Conservation (phyloP, 2,797 vertebrate genomes). For the Erithacus rubecula region DNA sequence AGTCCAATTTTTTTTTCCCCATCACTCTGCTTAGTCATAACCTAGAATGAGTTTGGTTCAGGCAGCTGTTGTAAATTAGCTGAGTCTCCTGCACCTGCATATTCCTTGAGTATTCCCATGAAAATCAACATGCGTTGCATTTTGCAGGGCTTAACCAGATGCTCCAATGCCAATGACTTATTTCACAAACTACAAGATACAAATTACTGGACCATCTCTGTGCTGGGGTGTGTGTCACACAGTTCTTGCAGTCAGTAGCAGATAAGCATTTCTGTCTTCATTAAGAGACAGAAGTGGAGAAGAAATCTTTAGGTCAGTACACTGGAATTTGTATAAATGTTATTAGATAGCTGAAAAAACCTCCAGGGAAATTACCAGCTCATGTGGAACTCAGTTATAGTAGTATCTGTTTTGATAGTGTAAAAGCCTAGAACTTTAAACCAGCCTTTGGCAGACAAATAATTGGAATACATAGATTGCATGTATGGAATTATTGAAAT, state of each 20-base stretch:
- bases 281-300: neutral
- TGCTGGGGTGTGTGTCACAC: neutral
- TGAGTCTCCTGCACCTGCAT: neutral
- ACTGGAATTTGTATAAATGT: neutral
- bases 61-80: neutral
- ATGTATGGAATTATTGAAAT: neutral
- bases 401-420: neutral
- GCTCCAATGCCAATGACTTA: neutral
- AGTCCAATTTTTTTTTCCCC: neutral
- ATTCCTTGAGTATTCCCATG: neutral
- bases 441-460: neutral
- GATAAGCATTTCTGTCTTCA: neutral
- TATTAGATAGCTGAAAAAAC: neutral
- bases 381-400: neutral
- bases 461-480: neutral
- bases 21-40: neutral
- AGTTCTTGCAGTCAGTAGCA: neutral
- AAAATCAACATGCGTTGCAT: neutral
- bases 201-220: neutral
- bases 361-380: neutral
- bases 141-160: neutral
- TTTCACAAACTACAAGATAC: neutral
- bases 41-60: fast-evolving
- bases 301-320: neutral
- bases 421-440: neutral